These are phyloP conservation scores for Saturnia japonica DNA, from an alignment of 2,888 invertebrate species.

Conservation along the genomic window DNA sequence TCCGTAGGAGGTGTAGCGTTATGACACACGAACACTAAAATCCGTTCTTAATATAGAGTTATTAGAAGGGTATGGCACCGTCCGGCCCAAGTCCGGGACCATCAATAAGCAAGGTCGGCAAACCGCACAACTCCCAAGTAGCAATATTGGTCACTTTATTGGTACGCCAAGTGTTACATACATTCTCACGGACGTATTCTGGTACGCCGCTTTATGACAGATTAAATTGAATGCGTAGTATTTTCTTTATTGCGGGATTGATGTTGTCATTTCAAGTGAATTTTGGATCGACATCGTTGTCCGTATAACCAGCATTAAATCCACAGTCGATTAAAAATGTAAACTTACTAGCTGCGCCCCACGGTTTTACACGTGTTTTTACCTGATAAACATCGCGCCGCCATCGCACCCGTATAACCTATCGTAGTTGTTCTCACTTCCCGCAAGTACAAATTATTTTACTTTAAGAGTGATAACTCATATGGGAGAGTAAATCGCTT, in stretches of 20 bases:
- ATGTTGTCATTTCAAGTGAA: not conserved
- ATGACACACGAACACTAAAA: not conserved
- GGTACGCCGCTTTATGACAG: not conserved
- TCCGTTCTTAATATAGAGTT: conserved; percentile 12
- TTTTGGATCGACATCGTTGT: too few relatives aligned
- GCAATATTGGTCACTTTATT: conserved; percentile 46
- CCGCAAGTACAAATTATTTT: too few relatives aligned
- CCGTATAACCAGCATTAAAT: too few relatives aligned
- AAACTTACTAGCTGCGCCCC: too few relatives aligned
- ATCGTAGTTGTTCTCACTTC: too few relatives aligned
- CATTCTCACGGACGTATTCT: conserved; percentile 12
- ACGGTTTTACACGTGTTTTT: too few relatives aligned
- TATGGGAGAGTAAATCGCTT: too few relatives aligned
- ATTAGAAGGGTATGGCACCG: not conserved
- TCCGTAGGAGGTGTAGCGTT: not conserved
- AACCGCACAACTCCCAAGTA: conserved; percentile 19
- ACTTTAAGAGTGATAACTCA: too few relatives aligned
- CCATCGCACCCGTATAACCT: too few relatives aligned
- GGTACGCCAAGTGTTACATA: conserved; percentile 32
- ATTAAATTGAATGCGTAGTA: not conserved
- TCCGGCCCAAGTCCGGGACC: not conserved
- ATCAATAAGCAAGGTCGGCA: conserved; percentile 10
- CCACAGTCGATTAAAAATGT: too few relatives aligned
- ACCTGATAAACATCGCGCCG: too few relatives aligned
- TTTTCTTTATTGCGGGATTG: not conserved